Evolutionary conservation across 1,140 invertebrate genomes (phyloP), one percentile per base, ranked within the genome.

Genomic region (Drosophila suzukii): DNA sequence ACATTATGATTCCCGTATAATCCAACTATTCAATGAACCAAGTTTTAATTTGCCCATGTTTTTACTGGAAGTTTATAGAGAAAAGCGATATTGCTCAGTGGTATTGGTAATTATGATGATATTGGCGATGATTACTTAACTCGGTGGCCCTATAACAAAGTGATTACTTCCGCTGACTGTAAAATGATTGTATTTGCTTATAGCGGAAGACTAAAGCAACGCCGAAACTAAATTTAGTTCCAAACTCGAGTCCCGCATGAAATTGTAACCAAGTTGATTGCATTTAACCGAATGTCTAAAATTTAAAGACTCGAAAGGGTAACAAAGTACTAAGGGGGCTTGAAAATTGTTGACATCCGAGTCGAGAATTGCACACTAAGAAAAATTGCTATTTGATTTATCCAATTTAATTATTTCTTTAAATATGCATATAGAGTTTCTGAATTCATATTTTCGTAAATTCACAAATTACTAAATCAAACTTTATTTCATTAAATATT

Each of bases 261-360:
- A 70, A 71, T 62, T 70, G 36, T 56, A 56, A 56, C 63, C 49
- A 71, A 70, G 53, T 58, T 71, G 65, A 75, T 75, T 65, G 44
- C 51, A 51, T 75, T 75, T 75, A 75, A 75, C 60, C 56, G 56
- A 50, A 17, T 56, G 43, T 55, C 20, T 47, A 49, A 34, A 32
- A 67, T 47, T 36, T 32, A 49, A 41, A 59, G 10, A 60, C 36
- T 43, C 43, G 32, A 6, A 43, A 34, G 27, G 38, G 38, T 62
- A 17, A 24, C 30, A n/a, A 36, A 7, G 32, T 17, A 32, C 24
- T 6, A 8, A 7, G 38, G 66, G 46, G 46, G 15, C 36, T 17
- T 6, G 51, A 13, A 46, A 75, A 78, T 70, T 57, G 55, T 20
- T 78, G 61, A 82, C 75, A 75, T 62, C 61, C 75, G 62, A 58